These are phyloP conservation scores for Steatocranus sp. DNA, from an alignment of 2,797 vertebrate species.

Conservation along the genomic window DNA sequence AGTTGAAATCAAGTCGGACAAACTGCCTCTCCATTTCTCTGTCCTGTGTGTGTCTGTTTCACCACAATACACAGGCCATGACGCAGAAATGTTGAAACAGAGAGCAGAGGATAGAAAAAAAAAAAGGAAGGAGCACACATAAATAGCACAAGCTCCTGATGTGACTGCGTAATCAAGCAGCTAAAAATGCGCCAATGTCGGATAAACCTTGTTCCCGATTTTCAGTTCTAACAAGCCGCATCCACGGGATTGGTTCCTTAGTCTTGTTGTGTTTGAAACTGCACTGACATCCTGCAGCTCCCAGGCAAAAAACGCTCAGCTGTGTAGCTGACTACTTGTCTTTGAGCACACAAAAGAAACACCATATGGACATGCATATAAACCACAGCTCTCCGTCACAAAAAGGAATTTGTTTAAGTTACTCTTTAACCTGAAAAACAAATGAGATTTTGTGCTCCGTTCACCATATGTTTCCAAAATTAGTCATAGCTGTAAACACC, in stretches of 20 bases:
- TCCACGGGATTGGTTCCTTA: not conserved
- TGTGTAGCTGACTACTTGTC: not conserved
- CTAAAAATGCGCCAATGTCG: not conserved
- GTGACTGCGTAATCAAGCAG: not conserved
- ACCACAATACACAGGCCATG: not conserved
- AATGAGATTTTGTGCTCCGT: not conserved
- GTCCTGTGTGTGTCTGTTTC: not conserved
- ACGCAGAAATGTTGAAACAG: not conserved
- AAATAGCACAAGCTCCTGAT: not conserved
- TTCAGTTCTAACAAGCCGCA: not conserved
- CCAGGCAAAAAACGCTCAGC: not conserved
- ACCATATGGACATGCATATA: not conserved
- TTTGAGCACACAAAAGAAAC: not conserved
- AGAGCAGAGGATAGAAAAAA: not conserved
- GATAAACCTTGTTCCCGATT: not conserved
- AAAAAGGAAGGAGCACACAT: not conserved
- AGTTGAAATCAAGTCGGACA: not conserved
- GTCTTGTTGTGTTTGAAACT: not conserved
- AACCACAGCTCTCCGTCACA: not conserved
- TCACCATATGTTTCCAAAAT: not conserved
- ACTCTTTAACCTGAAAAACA: not conserved
- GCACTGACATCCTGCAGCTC: not conserved
- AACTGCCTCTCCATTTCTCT: not conserved
- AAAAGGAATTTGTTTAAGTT: not conserved
- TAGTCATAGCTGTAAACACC: not conserved